Evolutionary conservation across 1,140 invertebrate species (phyloP).

Genomic region (Bemisia tabaci): DNA sequence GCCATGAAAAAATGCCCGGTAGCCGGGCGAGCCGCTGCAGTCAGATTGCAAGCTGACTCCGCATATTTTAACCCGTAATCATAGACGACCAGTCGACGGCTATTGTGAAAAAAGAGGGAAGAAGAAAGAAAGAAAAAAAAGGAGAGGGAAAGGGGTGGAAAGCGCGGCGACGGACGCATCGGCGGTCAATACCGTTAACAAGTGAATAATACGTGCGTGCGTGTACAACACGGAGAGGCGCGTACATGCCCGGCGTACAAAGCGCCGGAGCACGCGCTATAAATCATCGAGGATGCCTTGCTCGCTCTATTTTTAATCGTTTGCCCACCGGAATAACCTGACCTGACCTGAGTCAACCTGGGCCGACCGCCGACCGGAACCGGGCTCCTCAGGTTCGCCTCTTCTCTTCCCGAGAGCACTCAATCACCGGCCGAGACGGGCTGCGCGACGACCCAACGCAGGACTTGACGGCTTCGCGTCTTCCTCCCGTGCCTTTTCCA

Average conservation of each 20-base stretch:
- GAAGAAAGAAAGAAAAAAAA: neutral
- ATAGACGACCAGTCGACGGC: neutral
- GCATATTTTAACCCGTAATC: neutral
- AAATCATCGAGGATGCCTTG: neutral
- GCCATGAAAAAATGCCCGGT: neutral
- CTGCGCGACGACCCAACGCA: no score
- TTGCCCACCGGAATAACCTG: neutral
- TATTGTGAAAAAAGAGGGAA: neutral
- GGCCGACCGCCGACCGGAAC: no score
- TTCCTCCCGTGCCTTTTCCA: no score
- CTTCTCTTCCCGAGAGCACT: no score
- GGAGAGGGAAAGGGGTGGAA: neutral
- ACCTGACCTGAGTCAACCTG: neutral
- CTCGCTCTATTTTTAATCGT: neutral
- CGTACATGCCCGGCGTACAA: neutral
- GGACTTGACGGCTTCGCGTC: no score
- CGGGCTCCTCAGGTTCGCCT: no score
- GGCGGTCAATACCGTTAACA: neutral
- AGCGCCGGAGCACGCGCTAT: neutral
- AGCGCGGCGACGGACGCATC: neutral
- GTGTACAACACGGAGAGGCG: neutral
- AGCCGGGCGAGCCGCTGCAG: neutral
- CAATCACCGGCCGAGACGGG: no score
- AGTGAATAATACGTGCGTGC: neutral
- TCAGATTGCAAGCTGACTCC: neutral